A percentile compares a stretch with the other conserved stretches of the same genome.
These are phyloP conservation scores for Leucophenga montana DNA, from an alignment of 2,888 invertebrate species.

Conservation along the genomic window DNA sequence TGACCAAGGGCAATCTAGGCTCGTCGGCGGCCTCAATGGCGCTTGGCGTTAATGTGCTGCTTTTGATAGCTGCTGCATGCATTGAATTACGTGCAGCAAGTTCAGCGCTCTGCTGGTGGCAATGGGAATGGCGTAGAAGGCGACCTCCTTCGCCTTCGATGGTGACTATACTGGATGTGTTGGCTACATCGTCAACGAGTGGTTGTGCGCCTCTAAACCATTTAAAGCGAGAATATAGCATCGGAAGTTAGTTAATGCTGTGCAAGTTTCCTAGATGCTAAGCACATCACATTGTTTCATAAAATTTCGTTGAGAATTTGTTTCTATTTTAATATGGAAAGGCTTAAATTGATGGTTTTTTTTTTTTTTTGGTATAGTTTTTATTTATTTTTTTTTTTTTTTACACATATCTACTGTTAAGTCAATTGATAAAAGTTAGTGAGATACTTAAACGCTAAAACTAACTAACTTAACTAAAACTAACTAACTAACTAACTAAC, in stretches of 20 bases:
- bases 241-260: no score
- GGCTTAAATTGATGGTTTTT: no score
- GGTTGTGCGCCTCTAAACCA: no score
- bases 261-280: no score
- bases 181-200: not conserved
- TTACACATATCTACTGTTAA: no score
- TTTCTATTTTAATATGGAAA: not conserved
- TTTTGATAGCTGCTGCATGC: constrained; percentile 65
- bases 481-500: not conserved
- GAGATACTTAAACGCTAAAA: constrained; percentile 13
- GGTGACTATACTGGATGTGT: not conserved
- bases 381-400: constrained; percentile 7
- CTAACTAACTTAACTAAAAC: constrained; percentile 44
- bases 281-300: no score
- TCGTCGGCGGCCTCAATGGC: constrained; percentile 73
- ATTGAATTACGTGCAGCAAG: constrained; percentile 52
- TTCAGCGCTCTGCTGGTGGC: constrained; percentile 47
- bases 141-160: no score
- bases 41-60: constrained; percentile 64
- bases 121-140: constrained; percentile 49
- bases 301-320: no score
- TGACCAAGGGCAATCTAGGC: constrained; percentile 79
- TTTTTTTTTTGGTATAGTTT: no score
- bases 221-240: no score
- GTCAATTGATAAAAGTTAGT: not conserved